Conservation (phyloP, 2,797 vertebrate genomes). For the Bradypodion pumilum region DNA sequence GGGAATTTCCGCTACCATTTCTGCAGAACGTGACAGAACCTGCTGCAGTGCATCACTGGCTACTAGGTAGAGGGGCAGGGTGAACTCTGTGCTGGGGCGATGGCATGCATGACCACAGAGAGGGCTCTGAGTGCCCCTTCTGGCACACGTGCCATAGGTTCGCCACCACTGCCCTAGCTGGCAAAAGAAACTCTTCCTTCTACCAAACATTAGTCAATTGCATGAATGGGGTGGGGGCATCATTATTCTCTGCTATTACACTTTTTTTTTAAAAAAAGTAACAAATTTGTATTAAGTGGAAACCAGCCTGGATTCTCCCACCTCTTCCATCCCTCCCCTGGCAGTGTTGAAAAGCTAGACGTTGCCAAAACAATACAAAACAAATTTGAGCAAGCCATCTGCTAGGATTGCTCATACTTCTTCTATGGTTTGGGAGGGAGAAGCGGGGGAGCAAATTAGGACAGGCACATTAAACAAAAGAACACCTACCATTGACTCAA, state of each 20-base stretch:
- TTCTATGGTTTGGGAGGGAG: slow-evolving; percentile 25
- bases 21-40: too few relatives aligned
- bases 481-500: not conserved
- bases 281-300: slow-evolving; percentile 21
- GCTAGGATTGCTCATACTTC: slow-evolving; percentile 18
- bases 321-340: slow-evolving; percentile 13
- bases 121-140: too few relatives aligned
- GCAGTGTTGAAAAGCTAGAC: slow-evolving; percentile 17
- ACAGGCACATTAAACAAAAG: not conserved
- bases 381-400: slow-evolving; percentile 36
- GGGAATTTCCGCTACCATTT: too few relatives aligned
- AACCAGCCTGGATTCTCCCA: slow-evolving; percentile 26
- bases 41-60: too few relatives aligned
- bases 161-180: too few relatives aligned
- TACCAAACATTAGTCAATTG: not conserved
- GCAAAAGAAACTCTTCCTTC: not conserved
- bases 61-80: too few relatives aligned
- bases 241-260: not conserved
- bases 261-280: not conserved
- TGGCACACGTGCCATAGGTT: too few relatives aligned
- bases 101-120: too few relatives aligned
- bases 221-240: not conserved
- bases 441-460: slow-evolving; percentile 21
- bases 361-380: slow-evolving; percentile 38
- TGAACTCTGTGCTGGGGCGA: too few relatives aligned